These are phyloP conservation scores for Sorex fumeus DNA, from an alignment of 2,113 vertebrate genomes.

Conservation along the genomic window DNA sequence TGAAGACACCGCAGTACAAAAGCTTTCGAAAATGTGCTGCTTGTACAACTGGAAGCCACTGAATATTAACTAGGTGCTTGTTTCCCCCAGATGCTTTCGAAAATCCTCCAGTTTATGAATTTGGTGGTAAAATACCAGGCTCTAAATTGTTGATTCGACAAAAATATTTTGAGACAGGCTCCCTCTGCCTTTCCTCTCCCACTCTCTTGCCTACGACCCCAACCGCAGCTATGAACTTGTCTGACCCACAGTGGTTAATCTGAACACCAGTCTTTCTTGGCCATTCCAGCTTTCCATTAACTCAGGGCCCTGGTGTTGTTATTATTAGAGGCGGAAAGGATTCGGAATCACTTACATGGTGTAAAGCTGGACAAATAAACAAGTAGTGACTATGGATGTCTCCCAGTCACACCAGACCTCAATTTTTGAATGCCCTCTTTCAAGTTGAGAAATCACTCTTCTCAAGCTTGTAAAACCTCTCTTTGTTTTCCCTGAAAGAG, in stretches of 20 bases:
- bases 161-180: slow-evolving; percentile 76
- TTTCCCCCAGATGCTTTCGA: slow-evolving; percentile 47
- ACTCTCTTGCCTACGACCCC: slow-evolving; percentile 29
- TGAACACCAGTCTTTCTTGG: slow-evolving; percentile 66
- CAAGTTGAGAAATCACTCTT: slow-evolving; percentile 81
- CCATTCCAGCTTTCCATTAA: slow-evolving; percentile 81
- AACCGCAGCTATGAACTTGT: slow-evolving; percentile 82
- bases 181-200: slow-evolving; percentile 58
- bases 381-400: slow-evolving; percentile 76
- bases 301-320: slow-evolving; percentile 73
- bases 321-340: slow-evolving; percentile 84
- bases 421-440: slow-evolving; percentile 82
- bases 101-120: slow-evolving; percentile 69
- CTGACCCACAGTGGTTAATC: slow-evolving; percentile 81
- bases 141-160: slow-evolving; percentile 76
- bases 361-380: slow-evolving; percentile 85
- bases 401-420: slow-evolving; percentile 68
- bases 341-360: slow-evolving; percentile 50
- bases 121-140: slow-evolving; percentile 68
- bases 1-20: slow-evolving; percentile 66
- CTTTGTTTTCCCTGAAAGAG: slow-evolving; percentile 83
- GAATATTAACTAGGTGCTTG: slow-evolving; percentile 59
- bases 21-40: slow-evolving; percentile 68
- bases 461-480: slow-evolving; percentile 76
- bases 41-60: slow-evolving; percentile 68